phyloP scores from a whole-genome alignment of 1,140 invertebrate species.

The Aphelinus certus region DNA sequence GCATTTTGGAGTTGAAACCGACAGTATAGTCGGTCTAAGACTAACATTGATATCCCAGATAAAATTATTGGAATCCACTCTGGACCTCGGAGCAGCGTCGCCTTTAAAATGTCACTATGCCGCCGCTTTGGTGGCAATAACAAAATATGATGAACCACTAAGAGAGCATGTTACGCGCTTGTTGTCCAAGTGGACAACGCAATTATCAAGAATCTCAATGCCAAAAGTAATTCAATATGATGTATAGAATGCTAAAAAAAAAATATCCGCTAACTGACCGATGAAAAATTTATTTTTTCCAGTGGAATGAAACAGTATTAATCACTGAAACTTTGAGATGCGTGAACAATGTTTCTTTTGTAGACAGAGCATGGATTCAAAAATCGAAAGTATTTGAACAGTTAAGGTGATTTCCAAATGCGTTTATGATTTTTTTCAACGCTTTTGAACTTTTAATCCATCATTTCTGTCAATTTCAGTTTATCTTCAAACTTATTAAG shows the following conservation, averaged over 20 bases:
- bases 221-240: slow-evolving; percentile 49
- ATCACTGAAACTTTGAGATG: slow-evolving; percentile 51
- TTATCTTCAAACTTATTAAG: slow-evolving; percentile 59
- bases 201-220: slow-evolving; percentile 49
- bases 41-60: slow-evolving; percentile 54
- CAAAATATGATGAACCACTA: slow-evolving; percentile 44
- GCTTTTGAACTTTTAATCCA: neutral
- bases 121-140: slow-evolving; percentile 52
- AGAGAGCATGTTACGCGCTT: slow-evolving; percentile 48
- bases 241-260: neutral
- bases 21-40: slow-evolving; percentile 51
- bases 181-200: slow-evolving; percentile 58
- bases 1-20: slow-evolving; percentile 46
- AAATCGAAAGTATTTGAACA: slow-evolving; percentile 51
- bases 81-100: slow-evolving; percentile 51
- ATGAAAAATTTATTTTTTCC: slow-evolving; percentile 30
- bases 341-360: slow-evolving; percentile 42
- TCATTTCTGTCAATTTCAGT: slow-evolving; percentile 42
- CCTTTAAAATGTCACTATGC: slow-evolving; percentile 59
- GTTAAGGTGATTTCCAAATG: slow-evolving; percentile 45
- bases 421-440: slow-evolving; percentile 2
- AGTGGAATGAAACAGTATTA: slow-evolving; percentile 58
- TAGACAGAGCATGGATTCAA: slow-evolving; percentile 48
- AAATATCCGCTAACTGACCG: neutral
- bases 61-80: slow-evolving; percentile 51